phyloP scores from a whole-genome alignment of 2,888 invertebrate genomes.

The Cheilosia vernalis region DNA sequence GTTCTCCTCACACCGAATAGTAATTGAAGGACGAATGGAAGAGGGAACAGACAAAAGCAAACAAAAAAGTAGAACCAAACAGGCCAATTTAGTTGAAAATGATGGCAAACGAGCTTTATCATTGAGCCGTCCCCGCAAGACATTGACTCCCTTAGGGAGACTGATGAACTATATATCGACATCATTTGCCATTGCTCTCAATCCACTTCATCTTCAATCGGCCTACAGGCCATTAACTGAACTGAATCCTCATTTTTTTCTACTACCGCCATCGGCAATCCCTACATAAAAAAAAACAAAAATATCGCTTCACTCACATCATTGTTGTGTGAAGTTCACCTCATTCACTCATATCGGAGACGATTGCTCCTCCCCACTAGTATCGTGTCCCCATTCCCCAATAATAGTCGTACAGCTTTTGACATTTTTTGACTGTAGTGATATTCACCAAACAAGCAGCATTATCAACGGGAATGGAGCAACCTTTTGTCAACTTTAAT shows the following conservation, averaged over 20 bases:
- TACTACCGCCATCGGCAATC: not conserved
- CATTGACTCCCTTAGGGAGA: slow-evolving; percentile 49
- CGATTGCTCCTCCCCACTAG: no score
- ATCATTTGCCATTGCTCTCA: slow-evolving; percentile 41
- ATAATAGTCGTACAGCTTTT: not conserved
- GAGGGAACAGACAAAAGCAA: not conserved
- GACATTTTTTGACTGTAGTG: not conserved
- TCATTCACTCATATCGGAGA: not conserved
- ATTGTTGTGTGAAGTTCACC: not conserved
- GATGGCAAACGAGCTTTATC: slow-evolving; percentile 52
- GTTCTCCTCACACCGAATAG: slow-evolving; percentile 23
- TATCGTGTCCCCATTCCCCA: not conserved
- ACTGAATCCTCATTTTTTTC: slow-evolving; percentile 51
- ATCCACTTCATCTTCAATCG: slow-evolving; percentile 49
- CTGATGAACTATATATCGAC: slow-evolving; percentile 61
- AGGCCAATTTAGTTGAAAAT: slow-evolving; percentile 67
- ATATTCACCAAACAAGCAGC: not conserved
- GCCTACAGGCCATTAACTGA: slow-evolving; percentile 63
- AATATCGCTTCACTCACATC: slow-evolving; percentile 26
- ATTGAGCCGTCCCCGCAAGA: slow-evolving; percentile 48
- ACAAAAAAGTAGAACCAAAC: slow-evolving; percentile 7
- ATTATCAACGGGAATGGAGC: not conserved
- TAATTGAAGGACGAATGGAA: slow-evolving; percentile 54
- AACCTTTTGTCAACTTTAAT: slow-evolving; percentile 47
- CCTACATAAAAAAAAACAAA: not conserved